Percentiles rank a stretch among this genome's conserved stretches.
Evolutionary conservation across 2,797 vertebrate genomes (phyloP).

Genomic region (Knipowitschia caucasica): DNA sequence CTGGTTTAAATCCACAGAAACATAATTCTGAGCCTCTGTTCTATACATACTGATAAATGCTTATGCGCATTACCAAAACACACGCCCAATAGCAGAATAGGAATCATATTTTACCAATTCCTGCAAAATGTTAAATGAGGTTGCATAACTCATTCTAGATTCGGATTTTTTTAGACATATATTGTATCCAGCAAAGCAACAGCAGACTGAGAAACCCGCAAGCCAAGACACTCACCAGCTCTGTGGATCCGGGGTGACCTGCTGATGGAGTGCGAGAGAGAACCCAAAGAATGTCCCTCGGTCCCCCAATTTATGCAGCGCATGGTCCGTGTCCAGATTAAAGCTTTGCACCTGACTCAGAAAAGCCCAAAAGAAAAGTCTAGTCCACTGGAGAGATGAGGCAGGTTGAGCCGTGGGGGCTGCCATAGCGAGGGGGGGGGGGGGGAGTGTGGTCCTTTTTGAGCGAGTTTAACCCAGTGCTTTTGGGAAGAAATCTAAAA

Average conservation of each 20-base stretch:
- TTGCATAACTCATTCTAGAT: no score
- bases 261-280: slow-evolving; percentile 88
- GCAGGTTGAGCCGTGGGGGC: slow-evolving; percentile 32
- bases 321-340: slow-evolving; percentile 86
- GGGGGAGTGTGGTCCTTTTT: slow-evolving; percentile 30
- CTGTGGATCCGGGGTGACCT: slow-evolving; percentile 79
- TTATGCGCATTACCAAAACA: no score
- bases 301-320: slow-evolving; percentile 84
- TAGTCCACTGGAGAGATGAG: slow-evolving; percentile 40
- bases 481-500: slow-evolving; percentile 25
- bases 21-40: no score
- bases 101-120: no score
- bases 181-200: no score
- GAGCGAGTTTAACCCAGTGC: slow-evolving; percentile 49
- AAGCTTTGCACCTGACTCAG: slow-evolving; percentile 65
- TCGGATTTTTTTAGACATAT: no score
- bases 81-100: no score
- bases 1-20: no score
- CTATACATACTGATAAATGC: no score
- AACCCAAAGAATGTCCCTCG: slow-evolving; percentile 88
- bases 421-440: slow-evolving; percentile 56
- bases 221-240: slow-evolving; percentile 95
- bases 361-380: slow-evolving; percentile 57
- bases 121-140: no score
- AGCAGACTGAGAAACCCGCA: no score